Conservation (phyloP, 2,888 invertebrate genomes). For the Deilephila porcellus region DNA sequence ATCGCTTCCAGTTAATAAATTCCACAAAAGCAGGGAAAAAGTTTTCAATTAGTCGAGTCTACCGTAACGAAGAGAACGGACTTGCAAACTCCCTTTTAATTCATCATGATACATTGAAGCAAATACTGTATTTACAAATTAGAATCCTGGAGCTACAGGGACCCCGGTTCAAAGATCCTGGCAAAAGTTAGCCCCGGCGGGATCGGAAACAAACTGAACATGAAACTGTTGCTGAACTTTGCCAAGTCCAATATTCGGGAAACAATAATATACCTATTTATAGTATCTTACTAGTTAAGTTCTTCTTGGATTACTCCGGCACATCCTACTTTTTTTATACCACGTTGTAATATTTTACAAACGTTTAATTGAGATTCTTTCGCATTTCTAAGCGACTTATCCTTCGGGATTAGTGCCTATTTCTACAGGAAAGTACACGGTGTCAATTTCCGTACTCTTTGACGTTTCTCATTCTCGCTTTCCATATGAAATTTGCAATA, state of each 20-base stretch:
- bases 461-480: no score
- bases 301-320: no score
- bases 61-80: not conserved
- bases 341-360: no score
- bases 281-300: not conserved
- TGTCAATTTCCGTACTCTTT: no score
- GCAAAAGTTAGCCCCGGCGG: not conserved
- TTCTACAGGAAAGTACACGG: no score
- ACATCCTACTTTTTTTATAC: no score
- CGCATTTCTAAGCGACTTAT: no score
- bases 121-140: conserved; percentile 17
- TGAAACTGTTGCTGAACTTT: not conserved
- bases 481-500: no score
- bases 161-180: conserved; percentile 6
- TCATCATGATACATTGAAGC: conserved; percentile 2
- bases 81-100: conserved; percentile 12
- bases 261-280: not conserved
- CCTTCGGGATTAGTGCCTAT: no score
- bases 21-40: not conserved
- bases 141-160: not conserved
- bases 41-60: conserved; percentile 1
- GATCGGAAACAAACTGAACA: conserved; percentile 17
- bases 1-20: not conserved
- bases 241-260: not conserved
- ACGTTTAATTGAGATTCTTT: no score